Percentiles rank a stretch among this genome's conserved stretches.
Conservation (phyloP, 2,888 invertebrate species). For the Phorcus lineatus region DNA sequence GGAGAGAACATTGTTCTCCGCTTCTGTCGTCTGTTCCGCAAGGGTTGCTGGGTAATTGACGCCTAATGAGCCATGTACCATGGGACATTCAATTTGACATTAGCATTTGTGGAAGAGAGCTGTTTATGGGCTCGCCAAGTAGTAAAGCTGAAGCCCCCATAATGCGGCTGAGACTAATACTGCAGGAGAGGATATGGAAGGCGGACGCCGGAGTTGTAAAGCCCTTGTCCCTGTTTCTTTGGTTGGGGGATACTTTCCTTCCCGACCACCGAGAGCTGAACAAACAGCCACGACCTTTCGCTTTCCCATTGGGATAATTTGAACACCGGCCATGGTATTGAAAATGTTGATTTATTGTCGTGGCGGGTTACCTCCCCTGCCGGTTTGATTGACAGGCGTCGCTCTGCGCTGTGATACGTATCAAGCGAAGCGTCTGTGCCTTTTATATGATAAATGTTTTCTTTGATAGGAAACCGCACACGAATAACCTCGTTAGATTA, state of each 20-base stretch:
- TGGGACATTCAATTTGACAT: constrained; percentile 35
- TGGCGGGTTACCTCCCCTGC: constrained; percentile 22
- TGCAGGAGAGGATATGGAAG: not conserved
- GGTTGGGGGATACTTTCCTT: constrained; percentile 1
- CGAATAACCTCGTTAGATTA: no score
- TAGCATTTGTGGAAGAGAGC: constrained; percentile 26
- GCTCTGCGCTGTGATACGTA: not conserved
- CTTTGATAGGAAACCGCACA: no score
- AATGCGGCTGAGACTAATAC: not conserved
- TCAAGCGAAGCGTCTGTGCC: no score
- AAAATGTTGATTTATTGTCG: constrained; percentile 29
- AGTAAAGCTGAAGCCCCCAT: constrained; percentile 20
- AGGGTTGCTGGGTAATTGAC: constrained; percentile 21
- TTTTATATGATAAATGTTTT: no score
- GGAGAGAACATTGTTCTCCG: constrained; percentile 25
- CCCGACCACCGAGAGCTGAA: constrained; percentile 15
- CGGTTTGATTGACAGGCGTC: constrained; percentile 21
- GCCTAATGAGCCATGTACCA: constrained; percentile 31
- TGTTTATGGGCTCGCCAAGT: constrained; percentile 27
- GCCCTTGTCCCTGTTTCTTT: not conserved
- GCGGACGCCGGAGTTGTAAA: not conserved
- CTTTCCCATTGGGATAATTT: constrained; percentile 25
- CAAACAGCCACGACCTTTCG: constrained; percentile 22
- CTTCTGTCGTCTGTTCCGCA: constrained; percentile 22
- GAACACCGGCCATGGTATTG: constrained; percentile 9